phyloP scores from a whole-genome alignment of 2,888 invertebrate genomes.

The Philereme transversata region DNA sequence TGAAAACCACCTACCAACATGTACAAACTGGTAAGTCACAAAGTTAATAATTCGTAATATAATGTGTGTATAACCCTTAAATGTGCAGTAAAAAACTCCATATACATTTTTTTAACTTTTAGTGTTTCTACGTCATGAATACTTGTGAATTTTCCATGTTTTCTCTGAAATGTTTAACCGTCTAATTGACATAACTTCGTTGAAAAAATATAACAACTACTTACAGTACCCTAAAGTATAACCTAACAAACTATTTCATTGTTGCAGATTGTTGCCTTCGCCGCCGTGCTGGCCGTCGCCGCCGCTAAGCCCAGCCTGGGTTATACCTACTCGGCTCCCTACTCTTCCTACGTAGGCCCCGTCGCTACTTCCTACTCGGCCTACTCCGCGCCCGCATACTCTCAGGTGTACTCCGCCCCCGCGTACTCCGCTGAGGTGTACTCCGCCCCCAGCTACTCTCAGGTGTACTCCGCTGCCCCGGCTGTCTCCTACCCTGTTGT shows the following conservation, averaged over 20 bases:
- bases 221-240: no score
- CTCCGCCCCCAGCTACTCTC: background rate
- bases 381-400: slow-evolving; percentile 12
- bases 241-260: background rate
- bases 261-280: slow-evolving; percentile 35
- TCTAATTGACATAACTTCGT: no score
- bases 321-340: slow-evolving; percentile 3
- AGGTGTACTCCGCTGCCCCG: slow-evolving; percentile 2
- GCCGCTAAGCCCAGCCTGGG: slow-evolving; percentile 46
- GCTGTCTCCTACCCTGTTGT: slow-evolving; percentile 15
- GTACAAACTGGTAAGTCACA: slow-evolving; percentile 53
- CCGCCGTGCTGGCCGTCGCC: slow-evolving; percentile 58
- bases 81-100: no score
- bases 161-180: no score
- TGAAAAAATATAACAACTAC: background rate
- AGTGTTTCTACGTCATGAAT: no score
- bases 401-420: background rate
- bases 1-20: slow-evolving; percentile 42
- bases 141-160: no score
- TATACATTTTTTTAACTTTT: no score
- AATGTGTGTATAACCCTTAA: no score
- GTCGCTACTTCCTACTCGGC: background rate
- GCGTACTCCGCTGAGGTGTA: background rate
- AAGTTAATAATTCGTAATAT: background rate
- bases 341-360: slow-evolving; percentile 6